Base-by-base conservation (phyloP, 2,797 vertebrate genomes). In the Myiothlypis coronata region DNA sequence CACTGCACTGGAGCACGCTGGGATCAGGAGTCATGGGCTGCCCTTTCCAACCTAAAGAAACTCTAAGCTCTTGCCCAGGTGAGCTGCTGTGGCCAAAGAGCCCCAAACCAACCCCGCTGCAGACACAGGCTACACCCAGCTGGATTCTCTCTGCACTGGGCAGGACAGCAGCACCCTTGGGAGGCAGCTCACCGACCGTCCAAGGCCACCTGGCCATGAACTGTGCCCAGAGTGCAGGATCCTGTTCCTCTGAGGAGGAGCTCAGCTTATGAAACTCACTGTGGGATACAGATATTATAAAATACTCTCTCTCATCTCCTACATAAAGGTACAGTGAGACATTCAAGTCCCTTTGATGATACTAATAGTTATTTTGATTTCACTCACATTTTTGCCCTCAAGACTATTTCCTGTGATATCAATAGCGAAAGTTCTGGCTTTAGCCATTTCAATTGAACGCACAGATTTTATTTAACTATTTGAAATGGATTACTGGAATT, bases 401-500 rank as follows among this genome's bases (percentile, higher is more conserved):
- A 96, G 94, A 96, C 93, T 89, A 92, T 96, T 97, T 98, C 96
- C 96, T 93, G 92, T 89, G 94, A 90, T 96, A 96, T 96, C 97
- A 91, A 65, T 87, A 97, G 91, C 56, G 1, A 94, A 97, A 97
- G 95, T 97, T 95, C 96, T 96, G 96, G 94, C 96, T 97, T 93
- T 72, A 96, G 95, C 96, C 96, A 96, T 97, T 97, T 96, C 95
- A 88, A 87, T 17, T 90, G 96, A 97, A 85, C 93, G 53, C 78
- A 91, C 61, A 82, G 83, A 96, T 96, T 95, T 97, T 96, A 96
- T 97, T 96, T 96, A 93, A 95, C 80, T 94, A 93, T 97, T 96
- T 96, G 86, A 91, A 97, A 97, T 95, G 96, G 93, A 97, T 97
- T 97, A 96, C 89, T 90, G 97, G 96, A 97, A 97, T 97, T 96